Percentiles rank a stretch among this genome's conserved stretches.
Conservation (phyloP, 2,113 vertebrate species). For the Lepus timidus region DNA sequence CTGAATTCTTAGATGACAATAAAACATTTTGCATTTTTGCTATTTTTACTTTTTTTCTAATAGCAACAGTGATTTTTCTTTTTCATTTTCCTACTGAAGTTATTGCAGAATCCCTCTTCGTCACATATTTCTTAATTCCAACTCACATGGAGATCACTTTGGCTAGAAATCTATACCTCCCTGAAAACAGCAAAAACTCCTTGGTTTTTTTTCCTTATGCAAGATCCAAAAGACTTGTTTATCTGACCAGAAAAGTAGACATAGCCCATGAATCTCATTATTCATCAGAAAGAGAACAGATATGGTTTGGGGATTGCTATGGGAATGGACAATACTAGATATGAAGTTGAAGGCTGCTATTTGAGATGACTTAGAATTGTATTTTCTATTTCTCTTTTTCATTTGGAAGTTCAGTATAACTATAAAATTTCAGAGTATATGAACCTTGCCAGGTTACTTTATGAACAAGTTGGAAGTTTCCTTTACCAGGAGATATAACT, state of each 20-base stretch:
- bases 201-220: not conserved
- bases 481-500: not conserved
- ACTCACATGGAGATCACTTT: not conserved
- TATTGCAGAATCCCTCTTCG: not conserved
- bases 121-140: slow-evolving; percentile 35
- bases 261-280: slow-evolving; percentile 28
- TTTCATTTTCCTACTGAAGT: not conserved
- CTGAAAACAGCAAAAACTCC: not conserved
- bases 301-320: slow-evolving; percentile 14
- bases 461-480: not conserved
- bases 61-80: not conserved
- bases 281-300: slow-evolving; percentile 3
- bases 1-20: not conserved
- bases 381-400: slow-evolving; percentile 40
- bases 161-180: not conserved
- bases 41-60: slow-evolving; percentile 21
- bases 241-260: slow-evolving; percentile 14
- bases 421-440: not conserved
- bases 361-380: slow-evolving; percentile 27
- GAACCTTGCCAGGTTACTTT: not conserved
- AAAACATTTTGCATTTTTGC: not conserved
- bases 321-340: slow-evolving; percentile 40
- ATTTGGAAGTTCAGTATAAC: not conserved
- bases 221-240: not conserved
- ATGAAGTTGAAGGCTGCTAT: not conserved